Conservation (phyloP, 2,888 invertebrate species). For the Sipunculus nudus region DNA sequence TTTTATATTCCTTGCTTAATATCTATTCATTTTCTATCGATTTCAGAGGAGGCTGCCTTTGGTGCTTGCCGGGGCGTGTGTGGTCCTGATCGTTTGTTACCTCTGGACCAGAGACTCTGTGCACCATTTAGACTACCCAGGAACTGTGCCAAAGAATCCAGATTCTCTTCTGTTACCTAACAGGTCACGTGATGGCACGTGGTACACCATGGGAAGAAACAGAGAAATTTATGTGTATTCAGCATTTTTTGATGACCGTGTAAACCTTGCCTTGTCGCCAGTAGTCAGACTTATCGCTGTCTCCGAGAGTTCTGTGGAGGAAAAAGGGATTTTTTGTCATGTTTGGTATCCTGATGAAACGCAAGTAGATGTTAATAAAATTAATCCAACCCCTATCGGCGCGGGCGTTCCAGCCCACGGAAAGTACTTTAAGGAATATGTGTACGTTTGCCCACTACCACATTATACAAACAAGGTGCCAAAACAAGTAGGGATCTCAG, state of each 20-base stretch:
- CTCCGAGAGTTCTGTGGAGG: background rate
- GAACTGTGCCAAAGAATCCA: no score
- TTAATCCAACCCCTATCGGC: slow-evolving; percentile 16
- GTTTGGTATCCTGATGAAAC: slow-evolving; percentile 23
- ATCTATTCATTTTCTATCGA: no score
- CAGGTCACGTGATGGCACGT: no score
- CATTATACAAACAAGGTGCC: no score
- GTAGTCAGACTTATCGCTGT: slow-evolving; percentile 16
- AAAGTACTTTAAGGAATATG: slow-evolving; percentile 17
- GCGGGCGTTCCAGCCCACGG: background rate
- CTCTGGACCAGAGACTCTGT: no score
- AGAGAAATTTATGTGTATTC: slow-evolving; percentile 4
- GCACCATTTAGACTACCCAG: no score
- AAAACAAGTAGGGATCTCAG: no score
- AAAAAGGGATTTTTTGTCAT: slow-evolving; percentile 11
- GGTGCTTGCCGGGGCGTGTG: no score
- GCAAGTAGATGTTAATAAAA: background rate
- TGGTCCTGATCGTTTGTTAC: no score
- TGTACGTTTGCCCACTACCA: slow-evolving; percentile 11
- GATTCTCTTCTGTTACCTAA: no score
- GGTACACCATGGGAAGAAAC: slow-evolving; percentile 11
- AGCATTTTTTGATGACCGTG: slow-evolving; percentile 21
- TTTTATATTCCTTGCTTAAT: no score
- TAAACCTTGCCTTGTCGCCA: slow-evolving; percentile 3
- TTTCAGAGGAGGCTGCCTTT: no score